Percentiles rank a stretch among this genome's conserved stretches.
These are phyloP conservation scores for Oreochromis tanganicae DNA, from an alignment of 2,113 vertebrate genomes.

Conservation along the genomic window DNA sequence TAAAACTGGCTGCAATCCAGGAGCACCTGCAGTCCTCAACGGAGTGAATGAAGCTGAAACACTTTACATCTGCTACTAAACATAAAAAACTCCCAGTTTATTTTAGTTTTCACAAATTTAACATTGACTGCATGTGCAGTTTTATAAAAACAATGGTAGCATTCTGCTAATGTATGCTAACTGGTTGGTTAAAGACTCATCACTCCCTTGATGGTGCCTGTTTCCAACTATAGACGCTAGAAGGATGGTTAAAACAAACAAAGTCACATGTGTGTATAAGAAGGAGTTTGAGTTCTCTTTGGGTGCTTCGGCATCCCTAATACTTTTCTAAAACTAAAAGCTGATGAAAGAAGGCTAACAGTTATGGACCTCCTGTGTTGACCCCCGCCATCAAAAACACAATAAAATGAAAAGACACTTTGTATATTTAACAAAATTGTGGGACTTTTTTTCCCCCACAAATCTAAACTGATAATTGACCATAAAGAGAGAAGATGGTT, in stretches of 20 bases:
- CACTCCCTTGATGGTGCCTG: background rate
- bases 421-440: rapidly evolving
- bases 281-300: background rate
- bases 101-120: rapidly evolving
- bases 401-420: background rate
- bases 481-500: background rate
- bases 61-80: background rate
- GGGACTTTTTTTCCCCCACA: background rate
- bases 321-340: background rate
- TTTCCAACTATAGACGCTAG: rapidly evolving
- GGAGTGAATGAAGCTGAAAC: background rate
- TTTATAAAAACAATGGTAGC: background rate
- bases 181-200: background rate
- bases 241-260: background rate
- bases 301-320: background rate
- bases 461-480: too few species aligned
- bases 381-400: background rate
- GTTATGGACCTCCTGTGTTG: background rate
- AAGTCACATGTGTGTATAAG: background rate
- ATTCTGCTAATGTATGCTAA: background rate
- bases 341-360: background rate
- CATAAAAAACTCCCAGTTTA: background rate
- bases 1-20: background rate
- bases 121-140: background rate
- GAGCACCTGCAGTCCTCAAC: too few species aligned